A percentile compares a stretch with the other conserved stretches of the same genome.
These are phyloP conservation scores for Chrysaora quinquecirrha DNA, from an alignment of 30 jellyfish, hydroid and myxozoan genomes.

Conservation along the genomic window DNA sequence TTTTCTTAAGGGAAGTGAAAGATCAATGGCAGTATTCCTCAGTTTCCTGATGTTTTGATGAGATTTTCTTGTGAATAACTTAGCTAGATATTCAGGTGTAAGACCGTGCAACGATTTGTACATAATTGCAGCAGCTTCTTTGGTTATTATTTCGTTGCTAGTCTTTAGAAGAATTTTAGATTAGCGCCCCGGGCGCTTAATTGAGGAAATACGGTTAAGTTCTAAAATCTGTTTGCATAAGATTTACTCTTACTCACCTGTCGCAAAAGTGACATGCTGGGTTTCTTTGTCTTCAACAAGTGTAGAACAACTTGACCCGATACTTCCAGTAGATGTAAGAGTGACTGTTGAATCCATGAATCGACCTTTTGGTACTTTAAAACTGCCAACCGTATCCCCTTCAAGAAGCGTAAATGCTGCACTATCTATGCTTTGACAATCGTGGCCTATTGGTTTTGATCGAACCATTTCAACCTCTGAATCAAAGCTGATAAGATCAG, in stretches of 20 bases:
- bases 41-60: no score
- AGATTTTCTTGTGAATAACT: no score
- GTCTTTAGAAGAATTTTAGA: no score
- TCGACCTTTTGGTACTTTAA: constrained; percentile 68
- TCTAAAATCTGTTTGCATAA: neutral
- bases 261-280: constrained; percentile 85
- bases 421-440: constrained; percentile 92
- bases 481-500: constrained; percentile 81
- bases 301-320: constrained; percentile 60
- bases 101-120: no score
- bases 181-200: no score
- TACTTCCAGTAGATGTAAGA: constrained; percentile 47
- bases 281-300: constrained; percentile 56
- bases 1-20: no score
- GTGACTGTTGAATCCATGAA: constrained; percentile 32
- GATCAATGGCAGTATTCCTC: no score
- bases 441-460: constrained; percentile 60
- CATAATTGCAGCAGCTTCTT: no score
- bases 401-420: constrained; percentile 86
- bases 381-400: constrained; percentile 72
- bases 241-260: constrained; percentile 42
- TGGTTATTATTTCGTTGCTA: no score
- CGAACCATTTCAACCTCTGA: constrained; percentile 25
- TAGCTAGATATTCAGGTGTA: no score
- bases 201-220: no score